Conservation (phyloP, 2,113 vertebrate genomes). For the Alethe castanea region DNA sequence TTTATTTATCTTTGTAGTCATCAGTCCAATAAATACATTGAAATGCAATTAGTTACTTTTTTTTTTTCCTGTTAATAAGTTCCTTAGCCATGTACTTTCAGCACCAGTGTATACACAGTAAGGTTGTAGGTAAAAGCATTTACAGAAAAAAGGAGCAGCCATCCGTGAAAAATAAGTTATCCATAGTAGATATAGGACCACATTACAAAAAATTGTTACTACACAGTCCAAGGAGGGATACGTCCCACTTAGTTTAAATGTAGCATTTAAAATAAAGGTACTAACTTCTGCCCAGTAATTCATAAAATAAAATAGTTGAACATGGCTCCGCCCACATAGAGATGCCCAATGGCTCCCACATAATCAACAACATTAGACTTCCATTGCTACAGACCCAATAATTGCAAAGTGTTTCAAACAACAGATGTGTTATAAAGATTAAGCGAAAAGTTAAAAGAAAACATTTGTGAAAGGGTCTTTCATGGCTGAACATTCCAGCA, state of each 20-base stretch:
- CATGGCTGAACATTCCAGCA: neutral
- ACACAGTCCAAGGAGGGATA: neutral
- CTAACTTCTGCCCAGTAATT: neutral
- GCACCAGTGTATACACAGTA: fast-evolving
- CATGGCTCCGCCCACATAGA: neutral
- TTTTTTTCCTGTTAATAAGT: neutral
- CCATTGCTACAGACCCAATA: neutral
- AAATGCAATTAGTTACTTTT: neutral
- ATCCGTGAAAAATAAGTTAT: neutral
- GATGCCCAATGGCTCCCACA: neutral
- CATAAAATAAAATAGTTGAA: neutral
- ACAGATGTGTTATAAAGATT: neutral
- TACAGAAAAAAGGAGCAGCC: neutral
- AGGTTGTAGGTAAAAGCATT: neutral
- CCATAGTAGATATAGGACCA: neutral
- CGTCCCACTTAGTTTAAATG: neutral
- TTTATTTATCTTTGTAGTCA: neutral
- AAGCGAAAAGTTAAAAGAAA: neutral
- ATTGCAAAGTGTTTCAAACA: neutral
- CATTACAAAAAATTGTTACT: neutral
- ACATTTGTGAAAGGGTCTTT: neutral
- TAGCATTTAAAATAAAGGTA: neutral
- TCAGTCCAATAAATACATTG: neutral
- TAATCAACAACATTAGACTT: neutral
- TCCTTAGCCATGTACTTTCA: neutral